phyloP scores from a whole-genome alignment of 2,113 vertebrate genomes.

The Rhodinocichla rosea region DNA sequence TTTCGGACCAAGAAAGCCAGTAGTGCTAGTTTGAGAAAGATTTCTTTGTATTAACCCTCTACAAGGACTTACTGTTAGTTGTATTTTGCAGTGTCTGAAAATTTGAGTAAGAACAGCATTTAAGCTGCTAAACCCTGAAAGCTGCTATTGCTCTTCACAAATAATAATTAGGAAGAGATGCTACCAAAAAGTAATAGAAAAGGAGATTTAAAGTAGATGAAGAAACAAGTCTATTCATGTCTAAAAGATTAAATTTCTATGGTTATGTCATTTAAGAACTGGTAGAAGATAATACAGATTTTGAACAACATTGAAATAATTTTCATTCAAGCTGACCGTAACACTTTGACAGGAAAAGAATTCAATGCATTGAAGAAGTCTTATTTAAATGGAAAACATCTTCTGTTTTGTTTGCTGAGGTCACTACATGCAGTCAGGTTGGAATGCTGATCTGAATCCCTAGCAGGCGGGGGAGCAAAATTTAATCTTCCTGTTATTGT shows the following conservation, averaged over 20 bases:
- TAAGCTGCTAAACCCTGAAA: not conserved
- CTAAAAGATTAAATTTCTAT: not conserved
- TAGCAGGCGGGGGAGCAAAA: fast-evolving
- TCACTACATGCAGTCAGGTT: not conserved
- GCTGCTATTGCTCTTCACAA: not conserved
- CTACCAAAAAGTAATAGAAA: not conserved
- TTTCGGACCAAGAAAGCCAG: not conserved
- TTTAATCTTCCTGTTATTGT: not conserved
- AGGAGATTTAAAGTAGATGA: not conserved
- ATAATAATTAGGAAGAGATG: not conserved
- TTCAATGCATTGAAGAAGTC: fast-evolving
- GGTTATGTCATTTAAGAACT: not conserved
- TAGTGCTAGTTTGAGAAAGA: not conserved
- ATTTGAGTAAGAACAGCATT: not conserved
- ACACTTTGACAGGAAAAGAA: not conserved
- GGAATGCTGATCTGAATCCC: not conserved
- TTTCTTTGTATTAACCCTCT: not conserved
- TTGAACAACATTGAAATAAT: not conserved
- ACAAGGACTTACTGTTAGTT: not conserved
- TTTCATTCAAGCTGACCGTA: not conserved
- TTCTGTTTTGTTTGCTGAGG: not conserved
- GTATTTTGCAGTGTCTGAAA: not conserved
- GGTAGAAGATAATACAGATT: fast-evolving
- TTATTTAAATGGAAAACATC: not conserved
- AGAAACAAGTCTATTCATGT: not conserved